phyloP scores from a whole-genome alignment of 2,888 invertebrate species.

The Drosophila subsilvestris region DNA sequence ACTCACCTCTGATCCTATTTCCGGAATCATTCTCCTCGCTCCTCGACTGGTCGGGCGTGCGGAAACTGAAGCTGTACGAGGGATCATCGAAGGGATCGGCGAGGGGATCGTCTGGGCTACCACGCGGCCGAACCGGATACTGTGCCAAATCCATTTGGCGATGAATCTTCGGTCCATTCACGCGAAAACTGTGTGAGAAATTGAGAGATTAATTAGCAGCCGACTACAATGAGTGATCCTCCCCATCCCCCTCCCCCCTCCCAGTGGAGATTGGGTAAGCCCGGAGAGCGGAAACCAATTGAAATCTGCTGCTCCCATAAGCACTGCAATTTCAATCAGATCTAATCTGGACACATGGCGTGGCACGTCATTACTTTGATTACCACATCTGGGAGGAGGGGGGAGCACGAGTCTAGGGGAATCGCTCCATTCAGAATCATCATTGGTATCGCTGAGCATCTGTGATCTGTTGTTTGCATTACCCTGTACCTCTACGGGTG shows the following conservation, averaged over 20 bases:
- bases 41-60: constrained; percentile 88
- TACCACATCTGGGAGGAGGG: constrained; percentile 40
- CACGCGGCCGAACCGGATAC: constrained; percentile 87
- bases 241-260: not conserved
- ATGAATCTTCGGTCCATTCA: constrained; percentile 90
- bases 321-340: constrained; percentile 42
- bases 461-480: constrained; percentile 18
- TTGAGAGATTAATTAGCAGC: constrained; percentile 47
- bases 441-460: constrained; percentile 60
- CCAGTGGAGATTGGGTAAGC: constrained; percentile 13
- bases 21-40: constrained; percentile 88
- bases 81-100: constrained; percentile 91
- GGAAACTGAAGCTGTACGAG: constrained; percentile 89
- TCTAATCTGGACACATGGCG: constrained; percentile 52
- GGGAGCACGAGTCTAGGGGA: not conserved
- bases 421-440: constrained; percentile 51
- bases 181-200: constrained; percentile 86
- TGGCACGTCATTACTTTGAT: constrained; percentile 60
- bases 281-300: constrained; percentile 46
- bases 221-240: constrained; percentile 39
- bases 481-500: not conserved
- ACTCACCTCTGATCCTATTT: constrained; percentile 86
- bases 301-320: constrained; percentile 44
- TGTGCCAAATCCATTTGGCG: constrained; percentile 90
- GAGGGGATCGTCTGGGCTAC: constrained; percentile 89